A percentile compares a stretch with the other conserved stretches of the same genome.
Evolutionary conservation across 1,140 invertebrate genomes (phyloP).

Genomic region (Panagrolaimus sp.): DNA sequence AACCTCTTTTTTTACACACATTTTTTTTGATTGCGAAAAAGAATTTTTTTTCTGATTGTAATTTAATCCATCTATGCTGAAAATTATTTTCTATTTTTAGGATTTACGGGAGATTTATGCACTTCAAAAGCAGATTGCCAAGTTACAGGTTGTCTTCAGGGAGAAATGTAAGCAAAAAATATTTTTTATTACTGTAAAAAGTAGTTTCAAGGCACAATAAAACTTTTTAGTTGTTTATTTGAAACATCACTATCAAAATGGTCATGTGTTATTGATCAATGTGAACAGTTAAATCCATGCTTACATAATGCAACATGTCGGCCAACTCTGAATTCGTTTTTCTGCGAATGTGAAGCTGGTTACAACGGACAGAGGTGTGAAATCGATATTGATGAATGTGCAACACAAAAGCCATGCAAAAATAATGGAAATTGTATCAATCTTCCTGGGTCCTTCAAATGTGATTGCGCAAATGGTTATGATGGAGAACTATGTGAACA

Average conservation of each 20-base stretch:
- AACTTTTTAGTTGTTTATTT: slow-evolving; percentile 16
- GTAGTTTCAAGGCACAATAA: too few relatives aligned
- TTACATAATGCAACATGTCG: slow-evolving; percentile 22
- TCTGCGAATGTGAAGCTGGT: slow-evolving; percentile 16
- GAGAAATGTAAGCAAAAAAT: slow-evolving; percentile 17
- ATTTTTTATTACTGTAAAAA: too few relatives aligned
- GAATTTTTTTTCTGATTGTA: not conserved
- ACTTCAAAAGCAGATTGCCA: slow-evolving; percentile 14
- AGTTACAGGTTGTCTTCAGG: slow-evolving; percentile 19
- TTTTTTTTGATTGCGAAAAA: too few relatives aligned
- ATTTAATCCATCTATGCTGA: not conserved
- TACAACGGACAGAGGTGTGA: slow-evolving; percentile 5
- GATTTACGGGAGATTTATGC: slow-evolving; percentile 16
- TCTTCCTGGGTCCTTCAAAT: slow-evolving; percentile 11
- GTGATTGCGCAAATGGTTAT: slow-evolving; percentile 15
- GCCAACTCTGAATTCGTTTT: slow-evolving; percentile 14
- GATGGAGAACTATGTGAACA: slow-evolving; percentile 20
- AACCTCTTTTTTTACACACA: too few relatives aligned
- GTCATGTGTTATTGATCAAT: slow-evolving; percentile 12
- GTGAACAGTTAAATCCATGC: slow-evolving; percentile 10
- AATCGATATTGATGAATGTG: slow-evolving; percentile 21
- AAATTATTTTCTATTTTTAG: not conserved
- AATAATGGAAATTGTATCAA: slow-evolving; percentile 22
- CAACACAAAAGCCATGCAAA: slow-evolving; percentile 12
- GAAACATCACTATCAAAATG: slow-evolving; percentile 11